Evolutionary conservation across 1,140 invertebrate genomes (phyloP), one percentile per base, ranked within the genome.

Genomic region (Trichonephila inaurata): DNA sequence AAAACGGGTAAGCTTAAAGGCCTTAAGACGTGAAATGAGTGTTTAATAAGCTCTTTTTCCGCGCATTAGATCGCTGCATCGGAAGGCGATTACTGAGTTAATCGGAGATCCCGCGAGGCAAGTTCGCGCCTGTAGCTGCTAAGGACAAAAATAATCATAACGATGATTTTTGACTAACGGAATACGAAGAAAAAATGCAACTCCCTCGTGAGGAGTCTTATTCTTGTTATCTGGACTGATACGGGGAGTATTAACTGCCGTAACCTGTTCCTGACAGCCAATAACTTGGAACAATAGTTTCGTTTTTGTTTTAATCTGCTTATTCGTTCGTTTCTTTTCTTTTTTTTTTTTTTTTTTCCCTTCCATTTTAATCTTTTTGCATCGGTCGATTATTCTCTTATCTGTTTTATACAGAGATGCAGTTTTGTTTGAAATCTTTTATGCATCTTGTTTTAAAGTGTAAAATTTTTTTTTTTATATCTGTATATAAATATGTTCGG

Each of bases 21-120:
- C 61, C 19, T 18, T 87, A 87, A 87, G 61, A 33, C 58, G 28
- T 21, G 60, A 8, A 87, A 87, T 64, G 85, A 87, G 58, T 24
- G 33, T 66, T 87, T 87, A 87, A 87, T 87, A 87, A 64, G 28
- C 28, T 40, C 58, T 87, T 87, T 87, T 87, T 85, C 58, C 7
- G 7, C 10, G 51, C 28, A 44, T n/a, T 85, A 44, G 51, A 44
- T 21, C n/a, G 12, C 58, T 2, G 85, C 28, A 40, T 7, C 51
- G 85, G 64, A 87, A 87, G 85, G 61, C 85, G 85, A 87, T 87
- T 87, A 87, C 16, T 24, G 16, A n/a, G n/a, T 64, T 87, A 87
- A 87, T 87, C 85, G 85, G 60, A 33, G 24, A 14, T 87, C 85
- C 85, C 85, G 4, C 21, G 85, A 24, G 85, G 18, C 28, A 64